Base-by-base conservation (phyloP, 53 echinoderm and acorn worm genomes). In the Echinometra lucunter region DNA sequence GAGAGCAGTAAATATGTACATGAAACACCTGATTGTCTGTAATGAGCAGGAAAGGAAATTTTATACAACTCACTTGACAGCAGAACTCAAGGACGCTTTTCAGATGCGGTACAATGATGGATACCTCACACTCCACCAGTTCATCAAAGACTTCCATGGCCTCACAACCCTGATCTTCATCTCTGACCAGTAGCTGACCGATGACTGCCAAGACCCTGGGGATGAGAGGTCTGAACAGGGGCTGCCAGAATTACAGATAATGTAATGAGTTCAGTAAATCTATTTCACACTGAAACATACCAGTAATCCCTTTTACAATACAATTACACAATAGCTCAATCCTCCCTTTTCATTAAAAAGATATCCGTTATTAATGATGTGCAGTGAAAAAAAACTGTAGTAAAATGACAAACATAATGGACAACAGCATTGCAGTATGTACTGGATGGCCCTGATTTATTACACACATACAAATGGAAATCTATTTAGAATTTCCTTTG, bases 91-190 rank as follows among this genome's bases (percentile, higher is more conserved):
- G 95, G 34, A 97, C 94, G 34, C 95, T 95, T 91, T 98, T 98
- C 83, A 98, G 94, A 69, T 98, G 97, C 2, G 98, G 98, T 42
- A 97, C 98, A 88, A 98, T 95, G 69, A 98, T 95, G 45, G 98
- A 97, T 0, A 98, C 98, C 55, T 98, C 98, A 70, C 97, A 97
- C 94, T 98, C 98, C 18, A 98, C 96, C 19, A 98, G 85, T 67
- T 98, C 98, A 93, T 98, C 98, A 88, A 98, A 97, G 37, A 98
- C 95, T 88, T 98, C 98, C 97, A 98, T 97, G 9, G 98, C 98
- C 66, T 98, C 97, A 66, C 98, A 98, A 27, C 97, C 98, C 92
- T 97, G 97, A 94, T 98, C 97, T 92, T 98, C 98, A 93, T 98
- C 97, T 45, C 96, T 88, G 8, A 95, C 95, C 80, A 98, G 72